A percentile compares a stretch with the other conserved stretches of the same genome.
phyloP scores from a whole-genome alignment of 2,797 vertebrate genomes.

The Micropoecilia bifurca region DNA sequence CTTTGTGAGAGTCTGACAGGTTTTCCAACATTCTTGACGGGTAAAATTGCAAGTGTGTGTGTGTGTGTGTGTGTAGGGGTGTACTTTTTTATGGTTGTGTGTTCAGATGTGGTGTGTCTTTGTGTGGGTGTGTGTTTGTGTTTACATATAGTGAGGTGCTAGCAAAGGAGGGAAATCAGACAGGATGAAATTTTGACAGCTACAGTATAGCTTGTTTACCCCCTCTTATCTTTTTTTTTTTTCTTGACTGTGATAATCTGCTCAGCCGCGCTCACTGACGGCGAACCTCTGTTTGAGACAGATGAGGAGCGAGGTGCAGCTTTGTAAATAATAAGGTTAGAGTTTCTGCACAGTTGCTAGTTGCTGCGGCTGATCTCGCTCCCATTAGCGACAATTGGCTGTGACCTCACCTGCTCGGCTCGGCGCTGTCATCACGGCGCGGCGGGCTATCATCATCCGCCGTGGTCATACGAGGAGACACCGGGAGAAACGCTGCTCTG shows the following conservation, averaged over 20 bases:
- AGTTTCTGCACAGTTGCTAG: slow-evolving; percentile 71
- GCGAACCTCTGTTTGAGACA: slow-evolving; percentile 64
- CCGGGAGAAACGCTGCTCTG: slow-evolving; percentile 71
- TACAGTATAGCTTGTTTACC: slow-evolving; percentile 75
- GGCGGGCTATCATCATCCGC: slow-evolving; percentile 66
- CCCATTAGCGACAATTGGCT: slow-evolving; percentile 79
- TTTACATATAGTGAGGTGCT: slow-evolving; percentile 74
- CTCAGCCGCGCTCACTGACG: slow-evolving; percentile 59
- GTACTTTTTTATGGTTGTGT: slow-evolving; percentile 49
- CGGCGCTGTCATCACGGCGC: slow-evolving; percentile 67
- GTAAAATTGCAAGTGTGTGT: slow-evolving; percentile 61
- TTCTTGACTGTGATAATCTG: slow-evolving; percentile 66
- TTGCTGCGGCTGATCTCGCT: slow-evolving; percentile 72
- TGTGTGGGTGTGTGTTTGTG: slow-evolving; percentile 67
- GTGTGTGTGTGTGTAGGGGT: slow-evolving; percentile 31
- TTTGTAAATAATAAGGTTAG: slow-evolving; percentile 82
- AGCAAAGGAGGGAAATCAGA: slow-evolving; percentile 71
- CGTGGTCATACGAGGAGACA: slow-evolving; percentile 76
- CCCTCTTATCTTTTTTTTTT: slow-evolving; percentile 47
- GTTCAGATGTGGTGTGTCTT: slow-evolving; percentile 54
- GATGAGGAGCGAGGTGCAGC: slow-evolving; percentile 73
- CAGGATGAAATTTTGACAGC: slow-evolving; percentile 82
- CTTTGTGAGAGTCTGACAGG: slow-evolving; percentile 84
- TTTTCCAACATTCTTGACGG: slow-evolving; percentile 82
- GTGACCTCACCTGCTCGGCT: slow-evolving; percentile 80